Conservation (phyloP, 1,140 invertebrate species). For the Heliconius hewitsoni region DNA sequence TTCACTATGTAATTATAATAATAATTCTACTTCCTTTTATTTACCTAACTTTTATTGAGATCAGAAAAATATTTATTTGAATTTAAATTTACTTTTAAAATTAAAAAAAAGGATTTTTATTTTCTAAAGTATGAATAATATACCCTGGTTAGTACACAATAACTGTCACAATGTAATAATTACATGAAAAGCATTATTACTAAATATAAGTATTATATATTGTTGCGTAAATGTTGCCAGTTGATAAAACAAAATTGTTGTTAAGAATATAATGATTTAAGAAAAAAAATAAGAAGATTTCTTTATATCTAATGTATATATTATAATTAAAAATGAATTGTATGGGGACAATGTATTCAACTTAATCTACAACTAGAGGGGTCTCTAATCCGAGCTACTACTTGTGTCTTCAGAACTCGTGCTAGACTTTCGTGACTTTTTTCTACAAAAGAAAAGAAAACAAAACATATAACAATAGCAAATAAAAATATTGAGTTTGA, state of each 20-base stretch:
- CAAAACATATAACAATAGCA: conserved; percentile 55
- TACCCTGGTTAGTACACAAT: conserved; percentile 28
- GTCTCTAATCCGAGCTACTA: conserved; percentile 73
- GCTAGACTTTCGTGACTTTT: conserved; percentile 78
- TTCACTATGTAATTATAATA: background rate
- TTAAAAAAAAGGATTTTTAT: background rate
- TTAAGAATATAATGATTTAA: background rate
- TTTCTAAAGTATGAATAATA: background rate
- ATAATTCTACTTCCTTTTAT: background rate
- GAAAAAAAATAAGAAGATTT: background rate
- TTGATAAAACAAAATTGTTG: background rate
- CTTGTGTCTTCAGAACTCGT: conserved; percentile 77
- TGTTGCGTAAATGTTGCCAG: conserved; percentile 21
- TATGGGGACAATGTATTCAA: conserved; percentile 48
- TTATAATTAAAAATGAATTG: conserved; percentile 28
- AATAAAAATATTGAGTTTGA: conserved; percentile 41
- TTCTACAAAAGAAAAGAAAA: conserved; percentile 77
- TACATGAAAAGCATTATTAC: conserved; percentile 11
- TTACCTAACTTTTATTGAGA: conserved; percentile 13
- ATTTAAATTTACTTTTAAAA: background rate
- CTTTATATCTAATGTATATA: conserved; percentile 16
- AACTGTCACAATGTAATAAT: background rate
- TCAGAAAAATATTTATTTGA: conserved; percentile 8
- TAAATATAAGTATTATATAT: background rate
- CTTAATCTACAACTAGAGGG: conserved; percentile 62